phyloP scores from a whole-genome alignment of 2,797 vertebrate genomes.

The Gambelia wislizenii region DNA sequence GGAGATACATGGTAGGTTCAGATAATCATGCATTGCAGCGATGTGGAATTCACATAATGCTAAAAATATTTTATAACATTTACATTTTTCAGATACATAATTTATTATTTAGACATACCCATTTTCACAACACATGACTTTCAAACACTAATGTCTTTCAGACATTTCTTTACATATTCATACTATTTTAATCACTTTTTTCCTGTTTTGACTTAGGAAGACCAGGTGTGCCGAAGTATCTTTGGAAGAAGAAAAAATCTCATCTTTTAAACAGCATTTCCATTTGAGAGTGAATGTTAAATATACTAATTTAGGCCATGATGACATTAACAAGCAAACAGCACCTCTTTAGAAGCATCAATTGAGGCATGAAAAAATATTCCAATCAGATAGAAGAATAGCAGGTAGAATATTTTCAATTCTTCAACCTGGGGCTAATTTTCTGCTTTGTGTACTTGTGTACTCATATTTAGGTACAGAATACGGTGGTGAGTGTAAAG shows the following conservation, averaged over 20 bases:
- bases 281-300: slow-evolving; percentile 19
- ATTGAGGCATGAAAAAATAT: not conserved
- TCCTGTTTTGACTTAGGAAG: slow-evolving; percentile 41
- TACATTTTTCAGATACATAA: slow-evolving; percentile 23
- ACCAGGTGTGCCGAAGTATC: slow-evolving; percentile 50
- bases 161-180: slow-evolving; percentile 43
- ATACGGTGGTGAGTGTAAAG: not conserved
- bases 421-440: not conserved
- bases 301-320: slow-evolving; percentile 43
- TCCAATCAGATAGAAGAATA: slow-evolving; percentile 23
- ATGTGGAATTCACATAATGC: slow-evolving; percentile 15
- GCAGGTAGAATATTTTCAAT: slow-evolving; percentile 14
- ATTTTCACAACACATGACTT: slow-evolving; percentile 45
- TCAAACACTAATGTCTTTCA: slow-evolving; percentile 19
- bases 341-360: slow-evolving; percentile 10
- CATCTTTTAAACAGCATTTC: slow-evolving; percentile 18
- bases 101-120: slow-evolving; percentile 13
- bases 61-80: slow-evolving; percentile 21
- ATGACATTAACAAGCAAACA: not conserved
- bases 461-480: not conserved
- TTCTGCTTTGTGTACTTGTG: not conserved
- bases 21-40: slow-evolving; percentile 9
- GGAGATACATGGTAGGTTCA: slow-evolving; percentile 7
- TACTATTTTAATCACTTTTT: slow-evolving; percentile 45
- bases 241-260: slow-evolving; percentile 45